Percentiles rank a stretch among this genome's conserved stretches.
These are phyloP conservation scores for Serrognathus titanus DNA, from an alignment of 2,888 invertebrate genomes.

Conservation along the genomic window DNA sequence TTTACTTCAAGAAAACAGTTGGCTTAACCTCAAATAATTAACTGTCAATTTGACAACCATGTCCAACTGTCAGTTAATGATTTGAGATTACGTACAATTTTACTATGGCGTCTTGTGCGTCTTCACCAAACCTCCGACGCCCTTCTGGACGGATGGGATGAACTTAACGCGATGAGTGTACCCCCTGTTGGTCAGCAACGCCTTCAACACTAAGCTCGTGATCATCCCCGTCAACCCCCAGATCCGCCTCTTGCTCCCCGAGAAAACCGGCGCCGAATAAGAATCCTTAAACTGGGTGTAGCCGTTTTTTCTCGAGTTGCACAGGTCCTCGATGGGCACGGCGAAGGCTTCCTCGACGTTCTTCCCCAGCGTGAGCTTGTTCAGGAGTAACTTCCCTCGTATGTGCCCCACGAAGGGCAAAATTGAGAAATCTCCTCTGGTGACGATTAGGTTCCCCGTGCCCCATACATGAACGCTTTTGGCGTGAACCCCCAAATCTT, in stretches of 20 bases:
- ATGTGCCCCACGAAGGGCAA: conserved; percentile 72
- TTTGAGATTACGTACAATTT: no score
- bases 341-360: conserved; percentile 78
- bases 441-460: conserved; percentile 51
- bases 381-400: conserved; percentile 50
- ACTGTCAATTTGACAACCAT: no score
- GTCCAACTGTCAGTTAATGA: no score
- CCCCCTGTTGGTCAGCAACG: conserved; percentile 60
- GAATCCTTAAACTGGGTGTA: conserved; percentile 68
- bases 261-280: conserved; percentile 63
- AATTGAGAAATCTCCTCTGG: conserved; percentile 56
- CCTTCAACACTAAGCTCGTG: conserved; percentile 66
- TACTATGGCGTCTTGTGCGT: no score
- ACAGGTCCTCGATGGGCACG: conserved; percentile 63
- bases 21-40: no score
- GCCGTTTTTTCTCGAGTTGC: conserved; percentile 57
- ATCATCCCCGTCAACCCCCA: conserved; percentile 79
- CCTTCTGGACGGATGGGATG: conserved; percentile 34
- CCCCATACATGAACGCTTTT: conserved; percentile 67
- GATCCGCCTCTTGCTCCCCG: conserved; percentile 59
- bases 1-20: no score
- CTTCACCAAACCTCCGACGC: no score
- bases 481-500: conserved; percentile 72
- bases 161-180: conserved; percentile 55
- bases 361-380: conserved; percentile 58